phyloP scores from a whole-genome alignment of 2,888 invertebrate genomes.

The Morpho achilles region DNA sequence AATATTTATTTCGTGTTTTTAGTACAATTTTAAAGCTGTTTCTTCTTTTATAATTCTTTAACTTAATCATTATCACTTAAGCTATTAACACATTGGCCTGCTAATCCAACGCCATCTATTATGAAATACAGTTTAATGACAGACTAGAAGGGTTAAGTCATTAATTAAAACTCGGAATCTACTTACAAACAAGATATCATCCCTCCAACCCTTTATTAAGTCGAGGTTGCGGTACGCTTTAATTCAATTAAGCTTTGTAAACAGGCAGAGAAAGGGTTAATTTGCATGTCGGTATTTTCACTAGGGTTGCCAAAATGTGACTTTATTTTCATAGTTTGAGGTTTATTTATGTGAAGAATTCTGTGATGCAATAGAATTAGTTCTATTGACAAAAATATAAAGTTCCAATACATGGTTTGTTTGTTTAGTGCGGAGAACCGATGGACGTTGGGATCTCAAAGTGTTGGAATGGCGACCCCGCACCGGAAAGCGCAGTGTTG shows the following conservation, averaged over 20 bases:
- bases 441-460: too few relatives aligned
- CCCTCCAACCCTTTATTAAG: slow-evolving; percentile 64
- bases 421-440: too few relatives aligned
- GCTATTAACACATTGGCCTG: slow-evolving; percentile 39
- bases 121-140: slow-evolving; percentile 62
- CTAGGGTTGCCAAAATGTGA: slow-evolving; percentile 6
- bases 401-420: too few relatives aligned
- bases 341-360: too few relatives aligned
- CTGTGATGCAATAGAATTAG: too few relatives aligned
- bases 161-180: slow-evolving; percentile 69
- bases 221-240: slow-evolving; percentile 49
- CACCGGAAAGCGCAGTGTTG: too few relatives aligned
- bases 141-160: slow-evolving; percentile 56
- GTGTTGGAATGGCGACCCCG: too few relatives aligned
- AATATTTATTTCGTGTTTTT: not conserved
- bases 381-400: too few relatives aligned
- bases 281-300: slow-evolving; percentile 63
- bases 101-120: slow-evolving; percentile 51
- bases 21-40: not conserved
- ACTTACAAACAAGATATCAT: slow-evolving; percentile 71
- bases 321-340: too few relatives aligned
- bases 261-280: slow-evolving; percentile 75
- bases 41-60: slow-evolving; percentile 1
- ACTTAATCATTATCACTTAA: slow-evolving; percentile 26
- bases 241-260: slow-evolving; percentile 76